Conservation (phyloP, 2,797 vertebrate species). For the Enteromius thamalakanensis region DNA sequence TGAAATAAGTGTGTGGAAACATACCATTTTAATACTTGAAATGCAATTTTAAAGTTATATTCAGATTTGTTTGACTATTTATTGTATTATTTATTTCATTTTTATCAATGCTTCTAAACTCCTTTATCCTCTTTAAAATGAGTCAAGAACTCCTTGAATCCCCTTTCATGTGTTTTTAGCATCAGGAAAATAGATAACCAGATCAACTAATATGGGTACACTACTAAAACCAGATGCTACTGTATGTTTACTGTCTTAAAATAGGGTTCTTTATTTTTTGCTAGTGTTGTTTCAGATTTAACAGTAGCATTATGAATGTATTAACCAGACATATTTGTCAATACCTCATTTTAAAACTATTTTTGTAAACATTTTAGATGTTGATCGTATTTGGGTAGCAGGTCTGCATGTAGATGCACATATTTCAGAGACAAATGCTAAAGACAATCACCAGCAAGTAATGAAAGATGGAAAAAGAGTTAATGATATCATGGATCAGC, state of each 20-base stretch:
- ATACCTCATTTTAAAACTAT: conserved; percentile 40
- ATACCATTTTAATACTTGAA: conserved; percentile 73
- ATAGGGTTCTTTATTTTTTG: not conserved
- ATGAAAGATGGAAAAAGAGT: not conserved
- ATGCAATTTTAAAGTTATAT: conserved; percentile 58
- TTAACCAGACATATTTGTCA: conserved; percentile 55
- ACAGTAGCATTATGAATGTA: conserved; percentile 63
- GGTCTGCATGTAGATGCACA: conserved; percentile 13
- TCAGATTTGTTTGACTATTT: conserved; percentile 78
- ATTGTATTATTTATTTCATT: conserved; percentile 68
- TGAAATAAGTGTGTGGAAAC: conserved; percentile 64
- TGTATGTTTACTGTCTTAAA: conserved; percentile 22
- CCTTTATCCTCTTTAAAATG: not conserved
- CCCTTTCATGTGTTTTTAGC: not conserved
- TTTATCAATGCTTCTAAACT: conserved; percentile 42
- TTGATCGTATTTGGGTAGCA: not conserved
- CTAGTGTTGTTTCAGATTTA: not conserved
- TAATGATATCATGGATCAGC: not conserved
- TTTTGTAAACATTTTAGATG: conserved; percentile 37
- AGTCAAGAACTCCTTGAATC: not conserved
- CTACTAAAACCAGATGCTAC: conserved; percentile 30
- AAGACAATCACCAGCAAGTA: conserved; percentile 5
- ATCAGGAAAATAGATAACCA: conserved; percentile 1
- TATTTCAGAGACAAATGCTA: not conserved
- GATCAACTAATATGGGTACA: conserved; percentile 25